Evolutionary conservation across 2,113 vertebrate genomes (phyloP).

Genomic region (Chamaea fasciata): DNA sequence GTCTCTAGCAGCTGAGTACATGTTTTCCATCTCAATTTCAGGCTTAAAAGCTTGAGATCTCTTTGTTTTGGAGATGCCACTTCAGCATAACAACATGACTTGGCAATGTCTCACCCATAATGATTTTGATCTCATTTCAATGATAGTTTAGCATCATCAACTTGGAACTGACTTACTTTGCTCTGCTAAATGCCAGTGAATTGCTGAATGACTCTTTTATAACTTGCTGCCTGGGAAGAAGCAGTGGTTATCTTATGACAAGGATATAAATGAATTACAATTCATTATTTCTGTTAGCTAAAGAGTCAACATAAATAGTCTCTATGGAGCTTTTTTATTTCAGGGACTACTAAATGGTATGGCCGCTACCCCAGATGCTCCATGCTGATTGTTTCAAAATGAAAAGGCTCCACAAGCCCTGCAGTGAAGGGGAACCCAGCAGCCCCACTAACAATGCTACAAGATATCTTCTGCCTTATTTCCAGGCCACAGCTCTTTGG

Average conservation of each 20-base stretch:
- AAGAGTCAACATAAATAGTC: neutral
- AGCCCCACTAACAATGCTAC: neutral
- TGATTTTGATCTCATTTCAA: neutral
- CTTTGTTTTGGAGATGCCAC: neutral
- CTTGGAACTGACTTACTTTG: neutral
- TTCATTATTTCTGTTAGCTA: neutral
- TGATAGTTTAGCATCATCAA: neutral
- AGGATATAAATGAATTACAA: neutral
- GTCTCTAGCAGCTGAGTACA: neutral
- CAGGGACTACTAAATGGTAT: neutral
- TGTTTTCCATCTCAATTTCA: neutral
- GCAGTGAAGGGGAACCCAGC: neutral
- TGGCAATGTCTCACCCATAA: neutral
- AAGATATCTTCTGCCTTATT: slow-evolving; percentile 1
- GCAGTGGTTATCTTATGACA: neutral
- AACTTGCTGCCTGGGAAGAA: neutral
- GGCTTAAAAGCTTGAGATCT: neutral
- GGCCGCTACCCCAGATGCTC: neutral
- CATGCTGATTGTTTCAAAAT: neutral
- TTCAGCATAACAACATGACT: neutral
- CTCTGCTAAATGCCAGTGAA: neutral
- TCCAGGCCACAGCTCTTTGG: neutral
- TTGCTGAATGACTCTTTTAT: neutral
- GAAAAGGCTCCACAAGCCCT: neutral
- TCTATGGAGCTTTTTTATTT: neutral